Conservation (phyloP, 2,113 vertebrate species). For the Cyphomyrus discorhynchus region DNA sequence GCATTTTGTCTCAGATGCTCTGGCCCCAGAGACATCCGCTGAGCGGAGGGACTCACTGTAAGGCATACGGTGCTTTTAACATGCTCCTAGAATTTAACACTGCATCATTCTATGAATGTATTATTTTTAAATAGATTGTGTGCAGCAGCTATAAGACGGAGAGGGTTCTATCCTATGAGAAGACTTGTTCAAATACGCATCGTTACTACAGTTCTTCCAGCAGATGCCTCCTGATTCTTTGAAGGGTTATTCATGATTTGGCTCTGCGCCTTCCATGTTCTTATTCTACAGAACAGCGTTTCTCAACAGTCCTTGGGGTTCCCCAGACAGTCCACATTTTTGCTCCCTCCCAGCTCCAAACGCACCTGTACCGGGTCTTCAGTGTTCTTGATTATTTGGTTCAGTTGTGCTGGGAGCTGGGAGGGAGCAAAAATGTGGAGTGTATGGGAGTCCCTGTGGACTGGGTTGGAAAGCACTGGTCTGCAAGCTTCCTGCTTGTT, state of each 20-base stretch:
- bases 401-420: background rate
- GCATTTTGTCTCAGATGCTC: background rate
- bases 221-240: background rate
- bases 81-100: background rate
- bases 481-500: background rate
- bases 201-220: background rate
- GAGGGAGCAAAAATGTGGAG: background rate
- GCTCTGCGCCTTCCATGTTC: background rate
- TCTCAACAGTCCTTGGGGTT: background rate
- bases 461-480: background rate
- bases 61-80: background rate
- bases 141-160: background rate
- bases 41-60: background rate
- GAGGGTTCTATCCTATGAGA: background rate
- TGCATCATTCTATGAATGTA: background rate
- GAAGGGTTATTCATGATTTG: background rate
- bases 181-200: background rate
- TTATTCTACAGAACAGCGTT: background rate
- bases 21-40: background rate
- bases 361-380: background rate
- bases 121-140: background rate
- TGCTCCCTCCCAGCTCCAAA: background rate
- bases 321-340: background rate
- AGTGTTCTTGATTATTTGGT: background rate
- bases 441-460: background rate